Evolutionary conservation across 2,888 invertebrate species (phyloP), one percentile per base, ranked within the genome.

Genomic region (Pheosia gnoma): DNA sequence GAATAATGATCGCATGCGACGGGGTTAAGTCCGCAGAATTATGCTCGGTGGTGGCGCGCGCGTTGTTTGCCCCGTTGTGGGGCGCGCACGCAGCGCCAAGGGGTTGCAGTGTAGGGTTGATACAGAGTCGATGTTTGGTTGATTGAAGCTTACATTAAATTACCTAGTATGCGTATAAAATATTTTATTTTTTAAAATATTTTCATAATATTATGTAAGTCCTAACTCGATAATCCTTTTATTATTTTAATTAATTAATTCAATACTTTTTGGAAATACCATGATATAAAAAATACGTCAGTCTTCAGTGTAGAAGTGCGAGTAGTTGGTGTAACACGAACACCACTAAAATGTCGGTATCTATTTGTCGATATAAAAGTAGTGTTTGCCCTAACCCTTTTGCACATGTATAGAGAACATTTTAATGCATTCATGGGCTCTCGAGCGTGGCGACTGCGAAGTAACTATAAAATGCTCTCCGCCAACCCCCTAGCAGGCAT

Each of bases 381-480:
- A 70, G 66, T 67, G 62, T 59, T 59, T 53, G 65, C 68, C 62
- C 64, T 77, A 86, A 88, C 91, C 91, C 91, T 90, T 85, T 82
- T 65, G 72, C 73, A 74, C 72, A 72, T 63, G 75, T 83, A 25
- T 25, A 80, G 79, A 75, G 80, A 82, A 81, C 81, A 87, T 85
- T 82, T 80, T 89, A 91, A 90, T 87, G 86, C 90, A 93, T 93
- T 93, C 92, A 93, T 93, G 87, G 81, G 79, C 91, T 89, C 90
- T 93, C 91, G 74, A 91, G 88, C 93, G 90, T 89, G 85, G 81
- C 89, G 87, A 88, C 89, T 78, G 82, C 89, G 85, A 87, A 90
- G 91, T 93, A 92, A 92, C 91, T 90, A 25, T 25, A 89, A 88
- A 87, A 80, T 68, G 66, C 63, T 25, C 25, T 25, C 65, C 75